Evolutionary conservation across 64 coral and sea anemone genomes (phyloP).

Genomic region (Stichodactyla mertensii): DNA sequence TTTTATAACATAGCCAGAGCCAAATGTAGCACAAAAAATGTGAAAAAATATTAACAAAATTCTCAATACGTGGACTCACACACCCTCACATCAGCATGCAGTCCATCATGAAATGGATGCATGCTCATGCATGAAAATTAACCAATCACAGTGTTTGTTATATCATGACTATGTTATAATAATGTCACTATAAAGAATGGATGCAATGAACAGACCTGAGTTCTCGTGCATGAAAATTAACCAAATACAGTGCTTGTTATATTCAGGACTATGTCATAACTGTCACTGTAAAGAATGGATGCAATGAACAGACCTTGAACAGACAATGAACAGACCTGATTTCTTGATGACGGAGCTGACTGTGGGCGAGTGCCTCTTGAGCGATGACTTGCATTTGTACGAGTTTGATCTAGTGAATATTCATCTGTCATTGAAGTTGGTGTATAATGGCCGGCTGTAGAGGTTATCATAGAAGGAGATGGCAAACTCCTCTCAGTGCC

Average conservation of each 20-base stretch:
- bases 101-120: too few species aligned
- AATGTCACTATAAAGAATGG: neutral
- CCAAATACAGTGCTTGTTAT: neutral
- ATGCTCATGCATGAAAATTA: too few species aligned
- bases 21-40: too few species aligned
- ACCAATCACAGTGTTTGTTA: neutral
- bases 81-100: too few species aligned
- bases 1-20: too few species aligned
- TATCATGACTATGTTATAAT: neutral
- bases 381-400: neutral
- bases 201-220: conserved; percentile 19
- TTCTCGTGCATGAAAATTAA: conserved; percentile 8
- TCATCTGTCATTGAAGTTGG: neutral
- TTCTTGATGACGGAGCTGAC: conserved; percentile 67
- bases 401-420: conserved; percentile 14
- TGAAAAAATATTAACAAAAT: too few species aligned
- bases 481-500: neutral
- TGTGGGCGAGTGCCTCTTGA: conserved; percentile 55
- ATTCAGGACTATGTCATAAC: neutral
- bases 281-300: neutral
- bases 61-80: too few species aligned
- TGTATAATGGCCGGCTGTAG: neutral
- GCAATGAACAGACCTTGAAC: conserved; percentile 5
- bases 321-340: conserved; percentile 23
- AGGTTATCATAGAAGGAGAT: neutral